A percentile compares a stretch with the other conserved stretches of the same genome.
These are phyloP conservation scores for Coptotermes formosanus DNA, from an alignment of 1,140 invertebrate genomes.

Conservation along the genomic window DNA sequence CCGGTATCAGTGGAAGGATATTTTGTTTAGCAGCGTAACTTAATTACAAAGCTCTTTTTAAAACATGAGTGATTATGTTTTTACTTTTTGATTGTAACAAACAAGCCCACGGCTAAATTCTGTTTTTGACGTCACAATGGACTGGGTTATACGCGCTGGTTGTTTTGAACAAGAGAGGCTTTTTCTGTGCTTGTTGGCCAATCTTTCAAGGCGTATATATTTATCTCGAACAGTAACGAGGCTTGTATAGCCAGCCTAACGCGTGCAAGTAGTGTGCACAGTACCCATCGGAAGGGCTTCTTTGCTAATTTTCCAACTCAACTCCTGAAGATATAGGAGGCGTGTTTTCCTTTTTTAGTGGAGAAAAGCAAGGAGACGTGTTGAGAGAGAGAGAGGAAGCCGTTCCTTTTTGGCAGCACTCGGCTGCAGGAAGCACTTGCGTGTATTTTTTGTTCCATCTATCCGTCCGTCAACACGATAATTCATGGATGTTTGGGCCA, in stretches of 20 bases:
- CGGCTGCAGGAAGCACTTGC: neutral
- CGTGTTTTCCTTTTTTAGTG: neutral
- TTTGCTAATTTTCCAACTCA: neutral
- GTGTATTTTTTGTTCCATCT: neutral
- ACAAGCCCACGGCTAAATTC: neutral
- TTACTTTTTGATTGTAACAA: neutral
- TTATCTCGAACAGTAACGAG: too few relatives aligned
- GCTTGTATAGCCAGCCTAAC: too few relatives aligned
- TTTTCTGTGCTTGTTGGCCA: too few relatives aligned
- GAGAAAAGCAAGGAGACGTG: neutral
- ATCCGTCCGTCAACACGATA: neutral
- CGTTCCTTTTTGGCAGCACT: neutral
- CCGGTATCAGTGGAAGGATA: neutral
- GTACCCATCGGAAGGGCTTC: neutral
- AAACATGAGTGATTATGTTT: neutral
- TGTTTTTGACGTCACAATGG: constrained; percentile 6
- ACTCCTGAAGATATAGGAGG: neutral
- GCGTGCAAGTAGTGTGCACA: neutral
- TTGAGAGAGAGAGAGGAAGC: neutral
- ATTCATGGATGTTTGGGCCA: neutral
- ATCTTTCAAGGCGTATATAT: too few relatives aligned
- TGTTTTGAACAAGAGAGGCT: too few relatives aligned
- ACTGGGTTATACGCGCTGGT: neutral
- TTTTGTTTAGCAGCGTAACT: neutral
- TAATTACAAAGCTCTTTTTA: constrained; percentile 3